Evolutionary conservation across 2,888 invertebrate species (phyloP).

Genomic region (Netelia inedita): DNA sequence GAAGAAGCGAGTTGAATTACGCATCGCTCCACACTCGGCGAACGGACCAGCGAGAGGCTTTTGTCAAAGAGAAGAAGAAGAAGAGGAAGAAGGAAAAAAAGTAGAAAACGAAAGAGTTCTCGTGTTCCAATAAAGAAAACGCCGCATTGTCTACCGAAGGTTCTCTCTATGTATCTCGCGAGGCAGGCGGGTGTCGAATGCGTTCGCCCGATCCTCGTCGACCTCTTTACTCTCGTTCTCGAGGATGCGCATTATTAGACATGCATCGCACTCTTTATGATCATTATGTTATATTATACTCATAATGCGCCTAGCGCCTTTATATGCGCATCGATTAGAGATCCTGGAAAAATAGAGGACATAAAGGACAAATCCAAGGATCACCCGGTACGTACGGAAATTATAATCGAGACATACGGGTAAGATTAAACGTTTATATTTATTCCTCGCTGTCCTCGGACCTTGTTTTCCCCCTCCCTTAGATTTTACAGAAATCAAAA

Average conservation of each 20-base stretch:
- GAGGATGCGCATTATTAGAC: slow-evolving; percentile 28
- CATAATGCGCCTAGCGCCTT: neutral
- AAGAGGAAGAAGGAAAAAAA: slow-evolving; percentile 8
- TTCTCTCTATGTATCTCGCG: slow-evolving; percentile 44
- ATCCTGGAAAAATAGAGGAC: slow-evolving; percentile 38
- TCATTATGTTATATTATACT: slow-evolving; percentile 31
- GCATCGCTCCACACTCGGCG: slow-evolving; percentile 74
- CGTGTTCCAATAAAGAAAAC: slow-evolving; percentile 66
- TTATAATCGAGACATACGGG: slow-evolving; percentile 79
- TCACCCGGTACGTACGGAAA: slow-evolving; percentile 71
- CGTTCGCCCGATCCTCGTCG: slow-evolving; percentile 50
- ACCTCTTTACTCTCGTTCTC: slow-evolving; percentile 30
- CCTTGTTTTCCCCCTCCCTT: slow-evolving; percentile 8
- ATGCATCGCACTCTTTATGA: slow-evolving; percentile 7
- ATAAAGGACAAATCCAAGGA: slow-evolving; percentile 29
- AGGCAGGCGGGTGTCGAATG: slow-evolving; percentile 76
- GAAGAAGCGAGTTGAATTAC: slow-evolving; percentile 59
- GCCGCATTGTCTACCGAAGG: slow-evolving; percentile 13
- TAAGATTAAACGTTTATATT: slow-evolving; percentile 82
- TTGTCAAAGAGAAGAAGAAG: slow-evolving; percentile 53
- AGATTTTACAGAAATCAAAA: slow-evolving; percentile 41
- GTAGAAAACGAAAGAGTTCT: slow-evolving; percentile 56
- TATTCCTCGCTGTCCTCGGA: slow-evolving; percentile 74
- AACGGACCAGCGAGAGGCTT: slow-evolving; percentile 70
- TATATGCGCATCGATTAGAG: slow-evolving; percentile 74